These are phyloP conservation scores for Aphidius ervi DNA, from an alignment of 1,140 invertebrate species.

Conservation along the genomic window DNA sequence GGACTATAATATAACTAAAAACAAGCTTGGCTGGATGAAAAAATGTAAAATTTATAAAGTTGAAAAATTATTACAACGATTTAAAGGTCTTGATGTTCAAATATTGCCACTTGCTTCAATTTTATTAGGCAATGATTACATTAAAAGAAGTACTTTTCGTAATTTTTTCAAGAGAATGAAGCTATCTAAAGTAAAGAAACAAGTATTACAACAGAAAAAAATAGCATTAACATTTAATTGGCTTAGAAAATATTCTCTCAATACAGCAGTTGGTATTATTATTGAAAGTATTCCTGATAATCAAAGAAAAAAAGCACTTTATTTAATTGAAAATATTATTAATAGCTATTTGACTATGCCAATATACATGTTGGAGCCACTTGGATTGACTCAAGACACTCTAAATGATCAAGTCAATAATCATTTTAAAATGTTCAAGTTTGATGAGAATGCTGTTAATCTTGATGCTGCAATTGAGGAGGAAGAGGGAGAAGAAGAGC, in stretches of 20 bases:
- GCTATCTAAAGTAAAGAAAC: constrained; percentile 55
- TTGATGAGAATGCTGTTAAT: constrained; percentile 27
- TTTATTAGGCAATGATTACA: constrained; percentile 83
- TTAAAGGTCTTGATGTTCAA: constrained; percentile 62
- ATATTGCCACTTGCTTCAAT: constrained; percentile 75
- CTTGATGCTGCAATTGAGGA: constrained; percentile 1
- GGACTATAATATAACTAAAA: constrained; percentile 38
- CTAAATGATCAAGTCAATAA: constrained; percentile 23
- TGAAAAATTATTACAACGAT: constrained; percentile 63
- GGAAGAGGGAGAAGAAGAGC: constrained; percentile 19
- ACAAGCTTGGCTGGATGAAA: constrained; percentile 41
- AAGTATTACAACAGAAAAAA: constrained; percentile 57
- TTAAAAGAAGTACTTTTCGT: constrained; percentile 63
- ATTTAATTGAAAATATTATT: constrained; percentile 60
- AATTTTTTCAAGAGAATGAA: constrained; percentile 68
- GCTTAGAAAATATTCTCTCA: constrained; percentile 65
- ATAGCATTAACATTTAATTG: constrained; percentile 70
- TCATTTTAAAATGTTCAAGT: constrained; percentile 27
- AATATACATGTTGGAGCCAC: constrained; percentile 51
- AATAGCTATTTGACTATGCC: constrained; percentile 59
- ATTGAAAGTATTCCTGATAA: constrained; percentile 57
- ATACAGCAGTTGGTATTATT: constrained; percentile 66
- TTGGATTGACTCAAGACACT: constrained; percentile 31
- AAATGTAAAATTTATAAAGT: constrained; percentile 69
- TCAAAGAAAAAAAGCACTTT: constrained; percentile 52